phyloP scores from a whole-genome alignment of 1,140 invertebrate species.

The Apolygus lucorum region DNA sequence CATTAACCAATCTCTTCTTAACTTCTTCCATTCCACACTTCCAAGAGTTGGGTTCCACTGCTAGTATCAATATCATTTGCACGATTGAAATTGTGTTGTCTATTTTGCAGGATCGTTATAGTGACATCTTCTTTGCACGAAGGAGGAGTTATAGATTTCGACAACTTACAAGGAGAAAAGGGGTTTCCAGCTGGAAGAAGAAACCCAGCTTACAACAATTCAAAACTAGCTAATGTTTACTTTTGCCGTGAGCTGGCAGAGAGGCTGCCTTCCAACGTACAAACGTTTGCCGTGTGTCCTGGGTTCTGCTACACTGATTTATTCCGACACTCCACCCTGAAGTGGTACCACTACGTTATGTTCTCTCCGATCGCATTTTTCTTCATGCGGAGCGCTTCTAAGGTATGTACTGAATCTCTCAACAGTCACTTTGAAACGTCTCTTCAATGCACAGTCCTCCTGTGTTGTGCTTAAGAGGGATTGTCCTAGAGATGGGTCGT shows the following conservation, averaged over 20 bases:
- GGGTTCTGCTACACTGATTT: constrained; percentile 75
- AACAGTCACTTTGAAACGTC: no score
- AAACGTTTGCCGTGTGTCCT: constrained; percentile 61
- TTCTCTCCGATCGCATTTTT: constrained; percentile 58
- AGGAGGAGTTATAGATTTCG: constrained; percentile 60
- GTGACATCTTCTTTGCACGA: constrained; percentile 49
- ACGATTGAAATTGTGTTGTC: constrained; percentile 15
- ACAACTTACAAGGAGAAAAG: constrained; percentile 53
- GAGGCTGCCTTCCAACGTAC: constrained; percentile 44
- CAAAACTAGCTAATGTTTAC: constrained; percentile 67
- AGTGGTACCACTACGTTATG: constrained; percentile 60
- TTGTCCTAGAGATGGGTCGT: no score
- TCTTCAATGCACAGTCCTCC: no score
- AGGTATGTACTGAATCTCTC: constrained; percentile 56
- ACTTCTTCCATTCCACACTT: no score
- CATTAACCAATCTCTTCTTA: no score
- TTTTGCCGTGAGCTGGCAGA: constrained; percentile 55
- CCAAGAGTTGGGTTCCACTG: no score
- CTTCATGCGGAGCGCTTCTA: constrained; percentile 59
- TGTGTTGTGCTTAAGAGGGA: no score
- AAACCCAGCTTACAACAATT: constrained; percentile 65
- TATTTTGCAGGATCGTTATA: constrained; percentile 45
- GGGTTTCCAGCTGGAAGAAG: constrained; percentile 41
- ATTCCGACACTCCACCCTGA: constrained; percentile 55
- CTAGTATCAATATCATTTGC: no score